A percentile compares a stretch with the other conserved stretches of the same genome.
Evolutionary conservation across 2,888 invertebrate species (phyloP).

Genomic region (Leucophora obtusa): DNA sequence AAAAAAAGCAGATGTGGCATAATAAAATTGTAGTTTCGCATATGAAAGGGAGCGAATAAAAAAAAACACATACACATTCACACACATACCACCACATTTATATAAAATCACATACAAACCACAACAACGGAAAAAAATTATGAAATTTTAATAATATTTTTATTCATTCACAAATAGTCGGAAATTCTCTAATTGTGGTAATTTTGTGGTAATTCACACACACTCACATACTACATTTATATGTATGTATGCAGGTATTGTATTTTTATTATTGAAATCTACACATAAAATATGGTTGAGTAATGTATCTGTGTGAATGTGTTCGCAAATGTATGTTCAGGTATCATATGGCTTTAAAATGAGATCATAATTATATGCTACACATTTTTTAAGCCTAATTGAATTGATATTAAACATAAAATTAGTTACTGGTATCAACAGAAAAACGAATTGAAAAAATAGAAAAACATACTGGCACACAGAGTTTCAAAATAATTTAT

Average conservation of each 20-base stretch:
- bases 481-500: no score
- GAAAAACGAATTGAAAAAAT: no score
- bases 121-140: conserved; percentile 54
- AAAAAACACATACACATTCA: conserved; percentile 19
- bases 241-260: neutral
- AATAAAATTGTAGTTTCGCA: conserved; percentile 34
- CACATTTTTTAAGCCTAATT: conserved; percentile 43
- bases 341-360: conserved; percentile 50
- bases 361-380: conserved; percentile 51
- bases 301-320: conserved; percentile 15
- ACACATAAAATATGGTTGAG: conserved; percentile 43
- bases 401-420: conserved; percentile 49
- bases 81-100: neutral
- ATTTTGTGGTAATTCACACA: conserved; percentile 45
- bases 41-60: conserved; percentile 4
- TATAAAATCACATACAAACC: conserved; percentile 27
- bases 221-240: neutral
- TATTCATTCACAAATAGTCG: conserved; percentile 52
- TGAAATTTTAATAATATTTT: conserved; percentile 56
- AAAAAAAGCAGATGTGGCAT: conserved; percentile 9
- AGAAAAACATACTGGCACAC: no score
- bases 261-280: conserved; percentile 11
- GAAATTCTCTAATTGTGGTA: conserved; percentile 62
- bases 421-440: conserved; percentile 6
- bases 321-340: conserved; percentile 7